A percentile compares a stretch with the other conserved stretches of the same genome.
These are phyloP conservation scores for Phalacrocorax aristotelis DNA, from an alignment of 2,113 vertebrate genomes.

Conservation along the genomic window DNA sequence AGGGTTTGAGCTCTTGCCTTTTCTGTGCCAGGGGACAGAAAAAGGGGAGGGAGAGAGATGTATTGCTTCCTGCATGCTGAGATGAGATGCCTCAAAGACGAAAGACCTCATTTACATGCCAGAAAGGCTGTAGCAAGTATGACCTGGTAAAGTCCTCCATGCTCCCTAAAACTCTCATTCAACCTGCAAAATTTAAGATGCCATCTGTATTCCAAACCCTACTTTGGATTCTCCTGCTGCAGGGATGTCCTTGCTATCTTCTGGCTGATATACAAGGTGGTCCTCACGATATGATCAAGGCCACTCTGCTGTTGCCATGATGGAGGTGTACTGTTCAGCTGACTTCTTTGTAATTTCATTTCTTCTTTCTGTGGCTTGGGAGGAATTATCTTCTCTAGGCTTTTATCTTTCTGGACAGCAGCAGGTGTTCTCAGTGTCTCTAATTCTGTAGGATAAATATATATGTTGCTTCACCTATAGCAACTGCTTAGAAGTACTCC, in stretches of 20 bases:
- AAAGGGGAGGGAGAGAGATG: background rate
- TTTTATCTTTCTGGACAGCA: background rate
- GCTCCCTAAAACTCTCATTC: background rate
- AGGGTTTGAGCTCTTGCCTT: background rate
- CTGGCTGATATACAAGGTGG: background rate
- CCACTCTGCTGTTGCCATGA: background rate
- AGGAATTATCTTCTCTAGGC: background rate
- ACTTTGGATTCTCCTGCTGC: background rate
- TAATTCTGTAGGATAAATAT: background rate
- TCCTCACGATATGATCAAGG: too few relatives aligned
- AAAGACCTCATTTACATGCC: background rate
- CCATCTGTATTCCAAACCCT: background rate
- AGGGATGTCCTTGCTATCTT: background rate
- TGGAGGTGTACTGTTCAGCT: background rate
- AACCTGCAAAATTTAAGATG: background rate
- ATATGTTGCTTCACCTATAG: background rate
- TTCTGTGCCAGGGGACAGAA: background rate
- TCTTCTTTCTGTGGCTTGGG: background rate
- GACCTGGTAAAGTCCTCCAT: background rate
- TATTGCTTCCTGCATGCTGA: background rate
- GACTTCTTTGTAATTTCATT: background rate
- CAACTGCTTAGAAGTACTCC: background rate
- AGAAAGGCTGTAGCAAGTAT: background rate
- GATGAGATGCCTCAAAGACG: background rate
- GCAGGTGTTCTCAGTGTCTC: background rate